These are phyloP conservation scores for Cosmopolites sordidus DNA, from an alignment of 2,888 invertebrate genomes.

Conservation along the genomic window DNA sequence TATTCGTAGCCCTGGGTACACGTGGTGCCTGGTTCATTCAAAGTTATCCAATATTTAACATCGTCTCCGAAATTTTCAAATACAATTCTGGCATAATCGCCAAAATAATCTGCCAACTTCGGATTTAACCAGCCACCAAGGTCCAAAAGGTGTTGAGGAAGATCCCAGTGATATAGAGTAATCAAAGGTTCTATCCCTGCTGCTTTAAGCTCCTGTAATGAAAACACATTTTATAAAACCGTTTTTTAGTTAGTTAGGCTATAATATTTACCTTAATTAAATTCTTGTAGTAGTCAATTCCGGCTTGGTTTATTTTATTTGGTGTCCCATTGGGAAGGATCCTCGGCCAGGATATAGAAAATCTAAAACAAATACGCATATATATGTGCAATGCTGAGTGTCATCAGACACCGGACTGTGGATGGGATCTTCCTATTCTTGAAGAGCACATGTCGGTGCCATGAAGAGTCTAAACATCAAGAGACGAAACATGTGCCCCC, in stretches of 20 bases:
- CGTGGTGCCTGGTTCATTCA: slow-evolving; percentile 23
- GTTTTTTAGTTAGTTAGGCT: not conserved
- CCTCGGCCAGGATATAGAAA: slow-evolving; percentile 22
- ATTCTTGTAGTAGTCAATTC: slow-evolving; percentile 17
- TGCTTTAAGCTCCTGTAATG: slow-evolving; percentile 10
- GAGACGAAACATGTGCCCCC: no score
- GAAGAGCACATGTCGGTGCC: no score
- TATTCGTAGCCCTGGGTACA: slow-evolving; percentile 17
- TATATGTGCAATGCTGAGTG: no score
- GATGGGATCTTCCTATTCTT: no score
- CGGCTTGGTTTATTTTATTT: slow-evolving; percentile 15
- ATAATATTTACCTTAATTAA: slow-evolving; percentile 52
- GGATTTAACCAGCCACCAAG: slow-evolving; percentile 55
- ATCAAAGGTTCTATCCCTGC: slow-evolving; percentile 52
- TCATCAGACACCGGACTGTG: no score
- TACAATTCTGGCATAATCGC: slow-evolving; percentile 53
- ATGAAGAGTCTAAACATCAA: no score
- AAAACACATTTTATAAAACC: not conserved
- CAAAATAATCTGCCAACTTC: slow-evolving; percentile 56
- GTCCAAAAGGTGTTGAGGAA: slow-evolving; percentile 52
- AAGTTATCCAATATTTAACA: slow-evolving; percentile 21
- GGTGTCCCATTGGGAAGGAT: slow-evolving; percentile 20
- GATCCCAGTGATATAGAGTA: slow-evolving; percentile 62
- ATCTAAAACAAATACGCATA: no score
- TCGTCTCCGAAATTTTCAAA: slow-evolving; percentile 49